Percentiles rank a stretch among this genome's conserved stretches.
Conservation (phyloP, 2,888 invertebrate species). For the Melanostoma scalare region DNA sequence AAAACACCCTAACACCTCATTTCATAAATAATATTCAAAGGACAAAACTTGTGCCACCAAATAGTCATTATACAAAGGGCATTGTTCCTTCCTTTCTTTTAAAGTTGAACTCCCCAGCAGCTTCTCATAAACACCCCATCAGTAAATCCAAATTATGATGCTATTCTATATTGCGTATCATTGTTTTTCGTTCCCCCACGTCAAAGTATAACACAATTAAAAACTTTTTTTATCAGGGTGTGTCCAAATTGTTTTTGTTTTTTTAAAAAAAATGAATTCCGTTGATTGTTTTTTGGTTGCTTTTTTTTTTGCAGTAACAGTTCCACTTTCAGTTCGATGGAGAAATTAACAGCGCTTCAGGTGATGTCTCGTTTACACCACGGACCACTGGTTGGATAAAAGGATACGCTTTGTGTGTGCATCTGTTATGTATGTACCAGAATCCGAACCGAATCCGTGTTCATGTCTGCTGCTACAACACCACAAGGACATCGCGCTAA, state of each 20-base stretch:
- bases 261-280: conserved; percentile 14
- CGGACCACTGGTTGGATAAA: conserved; percentile 66
- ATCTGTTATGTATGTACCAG: conserved; percentile 31
- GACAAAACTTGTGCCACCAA: conserved; percentile 23
- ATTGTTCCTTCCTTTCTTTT: conserved; percentile 24
- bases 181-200: conserved; percentile 8
- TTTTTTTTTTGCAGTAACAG: conserved; percentile 30
- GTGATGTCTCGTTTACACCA: conserved; percentile 71
- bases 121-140: conserved; percentile 16
- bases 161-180: conserved; percentile 19
- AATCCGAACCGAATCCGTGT: conserved; percentile 55
- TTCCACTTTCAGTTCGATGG: conserved; percentile 68
- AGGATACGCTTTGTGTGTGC: conserved; percentile 30
- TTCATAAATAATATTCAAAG: conserved; percentile 54
- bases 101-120: conserved; percentile 4
- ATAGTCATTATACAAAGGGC: conserved; percentile 31
- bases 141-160: conserved; percentile 63
- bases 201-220: conserved; percentile 53
- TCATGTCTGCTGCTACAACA: conserved; percentile 40
- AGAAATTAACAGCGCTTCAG: conserved; percentile 70
- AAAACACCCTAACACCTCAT: conserved; percentile 47
- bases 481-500: conserved; percentile 70
- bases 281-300: conserved; percentile 32
- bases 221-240: conserved; percentile 38
- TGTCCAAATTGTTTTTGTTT: conserved; percentile 31